A percentile compares a stretch with the other conserved stretches of the same genome.
These are phyloP conservation scores for Syrmaticus mikado DNA, from an alignment of 2,113 vertebrate species.

Conservation along the genomic window DNA sequence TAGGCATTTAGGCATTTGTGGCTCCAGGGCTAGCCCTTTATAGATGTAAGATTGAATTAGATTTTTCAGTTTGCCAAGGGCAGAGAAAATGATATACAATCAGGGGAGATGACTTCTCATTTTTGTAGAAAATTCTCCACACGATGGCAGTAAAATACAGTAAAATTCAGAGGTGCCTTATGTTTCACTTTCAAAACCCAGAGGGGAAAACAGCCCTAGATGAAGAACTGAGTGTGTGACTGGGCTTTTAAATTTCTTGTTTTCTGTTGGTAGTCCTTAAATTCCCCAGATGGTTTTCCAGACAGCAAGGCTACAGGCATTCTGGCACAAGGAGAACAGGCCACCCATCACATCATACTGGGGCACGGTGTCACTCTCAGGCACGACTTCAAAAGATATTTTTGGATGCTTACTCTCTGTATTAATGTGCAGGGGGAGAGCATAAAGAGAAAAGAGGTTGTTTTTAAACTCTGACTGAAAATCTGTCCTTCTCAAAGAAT, in stretches of 20 bases:
- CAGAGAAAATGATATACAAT: constrained; percentile 1
- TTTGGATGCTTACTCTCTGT: constrained; percentile 23
- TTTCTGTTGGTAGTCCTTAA: constrained; percentile 55
- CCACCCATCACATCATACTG: background rate
- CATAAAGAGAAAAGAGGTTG: background rate
- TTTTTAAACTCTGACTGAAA: background rate
- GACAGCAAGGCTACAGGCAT: constrained; percentile 2
- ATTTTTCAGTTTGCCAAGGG: constrained; percentile 1
- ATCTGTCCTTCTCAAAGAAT: background rate
- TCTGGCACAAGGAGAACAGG: constrained; percentile 12
- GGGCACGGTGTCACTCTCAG: constrained; percentile 27
- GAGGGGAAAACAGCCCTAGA: constrained; percentile 22
- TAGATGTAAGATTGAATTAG: background rate
- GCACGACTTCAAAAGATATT: constrained; percentile 26
- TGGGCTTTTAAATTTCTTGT: constrained; percentile 49
- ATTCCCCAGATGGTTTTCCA: constrained; percentile 41
- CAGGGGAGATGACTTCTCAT: background rate
- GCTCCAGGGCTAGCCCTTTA: background rate
- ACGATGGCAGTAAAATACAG: constrained; percentile 71
- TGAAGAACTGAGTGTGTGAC: constrained; percentile 47
- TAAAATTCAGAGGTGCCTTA: background rate
- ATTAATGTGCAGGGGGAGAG: background rate
- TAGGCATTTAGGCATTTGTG: background rate
- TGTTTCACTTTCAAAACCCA: constrained; percentile 40
- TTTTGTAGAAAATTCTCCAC: constrained; percentile 37